Evolutionary conservation across 2,113 vertebrate species (phyloP), one percentile per base, ranked within the genome.

Genomic region (Mesocricetus auratus): DNA sequence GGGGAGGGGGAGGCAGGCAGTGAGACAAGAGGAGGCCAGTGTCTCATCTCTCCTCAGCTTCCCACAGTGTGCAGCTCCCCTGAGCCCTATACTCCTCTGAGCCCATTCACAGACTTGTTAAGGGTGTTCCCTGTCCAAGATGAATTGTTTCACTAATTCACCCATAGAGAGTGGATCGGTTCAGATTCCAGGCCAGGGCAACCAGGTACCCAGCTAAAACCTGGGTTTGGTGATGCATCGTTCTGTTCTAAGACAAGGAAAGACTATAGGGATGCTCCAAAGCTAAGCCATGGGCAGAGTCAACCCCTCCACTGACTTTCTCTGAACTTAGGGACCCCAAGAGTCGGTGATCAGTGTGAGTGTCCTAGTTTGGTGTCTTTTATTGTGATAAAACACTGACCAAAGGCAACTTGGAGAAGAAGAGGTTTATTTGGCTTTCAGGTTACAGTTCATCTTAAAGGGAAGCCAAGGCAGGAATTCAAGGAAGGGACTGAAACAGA

Each of bases 101-200:
- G 97, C 33, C 64, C 19, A 50, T 97, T 97, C 42, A 19, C 97
- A 89, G 96, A 93, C 96, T 97, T 89, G 93, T 86, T 74, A 81
- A 95, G 97, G 91, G 95, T 97, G 95, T 96, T 97, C 94, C 93
- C 95, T 91, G 97, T 98, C 82, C 97, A 96, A 95, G 60, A 53
- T 62, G 69, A 93, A 96, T 95, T 98, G 97, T 98, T 97, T 53
- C 53, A 83, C 96, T 98, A 97, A 98, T 98, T 98, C 92, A 56
- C 75, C 93, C 97, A 47, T 95, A 96, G 97, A 98, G 98, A 98
- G 98, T 68, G 77, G 91, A 94, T 94, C 21, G 45, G 97, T 98
- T 98, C 97, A 45, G 93, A 96, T 98, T 98, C 89, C 97, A 75
- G 56, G 96, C 94, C 22, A 78, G 73, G 60, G 97, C 98, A 98